A percentile compares a stretch with the other conserved stretches of the same genome.
phyloP scores from a whole-genome alignment of 2,113 vertebrate genomes.

The Emydocephalus ijimae region DNA sequence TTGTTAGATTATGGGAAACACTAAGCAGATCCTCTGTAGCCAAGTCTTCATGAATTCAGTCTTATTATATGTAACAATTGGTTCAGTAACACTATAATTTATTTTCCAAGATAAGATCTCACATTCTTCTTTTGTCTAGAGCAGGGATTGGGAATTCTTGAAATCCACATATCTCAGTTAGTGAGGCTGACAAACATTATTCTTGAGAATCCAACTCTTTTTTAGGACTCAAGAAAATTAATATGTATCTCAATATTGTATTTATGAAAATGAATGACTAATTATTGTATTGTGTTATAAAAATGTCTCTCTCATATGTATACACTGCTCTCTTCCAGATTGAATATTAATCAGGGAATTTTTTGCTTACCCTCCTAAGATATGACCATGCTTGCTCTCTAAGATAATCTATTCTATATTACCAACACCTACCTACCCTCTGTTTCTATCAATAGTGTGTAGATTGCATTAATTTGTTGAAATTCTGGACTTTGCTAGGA shows the following conservation, averaged over 20 bases:
- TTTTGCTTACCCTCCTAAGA: background rate
- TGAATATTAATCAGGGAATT: background rate
- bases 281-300: background rate
- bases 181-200: background rate
- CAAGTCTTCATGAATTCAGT: no score
- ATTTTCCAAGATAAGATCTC: background rate
- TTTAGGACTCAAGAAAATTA: background rate
- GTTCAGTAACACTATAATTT: background rate
- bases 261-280: background rate
- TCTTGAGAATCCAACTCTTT: background rate
- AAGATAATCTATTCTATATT: background rate
- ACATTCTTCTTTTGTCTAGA: background rate
- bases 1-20: background rate
- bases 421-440: background rate
- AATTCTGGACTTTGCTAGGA: background rate
- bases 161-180: background rate
- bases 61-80: background rate
- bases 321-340: background rate
- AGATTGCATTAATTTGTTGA: background rate
- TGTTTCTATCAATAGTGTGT: background rate
- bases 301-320: background rate
- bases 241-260: background rate
- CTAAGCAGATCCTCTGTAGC: background rate
- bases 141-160: background rate
- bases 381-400: background rate